A percentile compares a stretch with the other conserved stretches of the same genome.
Evolutionary conservation across 53 echinoderm and acorn worm genomes (phyloP).

Genomic region (Astropecten irregularis): DNA sequence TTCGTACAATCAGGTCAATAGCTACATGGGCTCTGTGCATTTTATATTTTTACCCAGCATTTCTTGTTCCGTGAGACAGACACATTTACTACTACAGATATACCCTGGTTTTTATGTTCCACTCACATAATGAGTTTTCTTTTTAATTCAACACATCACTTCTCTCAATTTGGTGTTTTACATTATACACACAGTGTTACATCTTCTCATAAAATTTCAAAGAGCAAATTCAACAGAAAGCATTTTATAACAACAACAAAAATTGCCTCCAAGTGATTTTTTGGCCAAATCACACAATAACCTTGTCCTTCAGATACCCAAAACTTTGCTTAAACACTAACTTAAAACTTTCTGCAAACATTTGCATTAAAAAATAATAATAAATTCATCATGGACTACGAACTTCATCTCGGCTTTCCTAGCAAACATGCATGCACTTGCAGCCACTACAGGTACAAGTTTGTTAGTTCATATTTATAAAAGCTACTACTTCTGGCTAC

Average conservation of each 20-base stretch:
- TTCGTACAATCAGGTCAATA: slow-evolving; percentile 16
- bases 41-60: slow-evolving; percentile 21
- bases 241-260: no score
- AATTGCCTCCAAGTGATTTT: no score
- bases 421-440: neutral
- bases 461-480: no score
- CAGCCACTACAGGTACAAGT: neutral
- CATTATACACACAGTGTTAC: slow-evolving; percentile 2
- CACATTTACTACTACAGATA: neutral
- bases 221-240: no score
- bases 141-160: slow-evolving; percentile 53
- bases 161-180: slow-evolving; percentile 13
- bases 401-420: neutral
- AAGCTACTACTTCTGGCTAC: neutral
- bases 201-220: no score
- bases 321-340: no score
- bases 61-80: slow-evolving; percentile 1
- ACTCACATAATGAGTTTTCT: neutral
- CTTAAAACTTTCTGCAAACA: no score
- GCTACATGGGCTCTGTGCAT: slow-evolving; percentile 18
- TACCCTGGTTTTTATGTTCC: neutral
- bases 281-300: no score
- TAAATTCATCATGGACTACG: no score
- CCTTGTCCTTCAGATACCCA: no score
- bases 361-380: no score